Conservation (phyloP, 2,113 vertebrate species). For the Brachypodius melanocephalos region DNA sequence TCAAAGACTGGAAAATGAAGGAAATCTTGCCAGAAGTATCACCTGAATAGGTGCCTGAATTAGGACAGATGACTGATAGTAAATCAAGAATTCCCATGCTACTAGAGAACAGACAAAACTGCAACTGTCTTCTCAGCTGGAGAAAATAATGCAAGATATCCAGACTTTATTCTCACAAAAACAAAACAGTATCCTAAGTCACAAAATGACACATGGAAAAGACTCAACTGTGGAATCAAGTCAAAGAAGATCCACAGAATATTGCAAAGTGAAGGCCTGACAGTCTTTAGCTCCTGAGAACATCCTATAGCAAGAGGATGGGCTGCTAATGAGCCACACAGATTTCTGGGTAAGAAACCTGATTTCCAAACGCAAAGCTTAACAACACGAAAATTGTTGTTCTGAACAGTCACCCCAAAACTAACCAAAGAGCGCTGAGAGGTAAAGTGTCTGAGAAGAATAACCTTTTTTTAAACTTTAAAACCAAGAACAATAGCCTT, state of each 20-base stretch:
- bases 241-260: neutral
- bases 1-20: neutral
- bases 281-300: neutral
- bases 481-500: neutral
- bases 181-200: neutral
- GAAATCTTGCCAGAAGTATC: neutral
- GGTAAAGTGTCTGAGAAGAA: rapidly evolving
- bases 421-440: neutral
- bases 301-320: neutral
- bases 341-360: neutral
- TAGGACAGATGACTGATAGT: neutral
- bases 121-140: neutral
- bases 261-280: neutral
- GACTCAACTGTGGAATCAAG: neutral
- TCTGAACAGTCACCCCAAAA: neutral
- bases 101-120: neutral
- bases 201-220: neutral
- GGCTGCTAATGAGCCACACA: neutral
- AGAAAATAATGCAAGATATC: neutral
- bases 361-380: neutral
- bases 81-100: neutral
- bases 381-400: neutral
- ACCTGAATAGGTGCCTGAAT: neutral
- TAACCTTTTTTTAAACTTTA: neutral
- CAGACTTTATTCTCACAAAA: neutral